Conservation (phyloP, 2,113 vertebrate genomes). For the Alethe diademata region DNA sequence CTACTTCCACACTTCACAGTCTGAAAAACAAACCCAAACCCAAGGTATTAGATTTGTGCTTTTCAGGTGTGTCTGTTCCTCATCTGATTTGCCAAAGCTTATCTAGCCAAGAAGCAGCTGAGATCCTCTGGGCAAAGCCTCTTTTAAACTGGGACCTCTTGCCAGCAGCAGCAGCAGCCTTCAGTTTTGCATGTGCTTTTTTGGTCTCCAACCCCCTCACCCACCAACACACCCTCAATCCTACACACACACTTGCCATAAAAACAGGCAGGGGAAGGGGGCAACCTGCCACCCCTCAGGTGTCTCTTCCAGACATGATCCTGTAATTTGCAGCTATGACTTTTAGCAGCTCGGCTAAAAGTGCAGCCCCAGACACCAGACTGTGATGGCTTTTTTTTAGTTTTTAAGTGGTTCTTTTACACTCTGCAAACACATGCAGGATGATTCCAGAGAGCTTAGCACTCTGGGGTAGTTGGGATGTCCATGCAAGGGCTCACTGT, state of each 20-base stretch:
- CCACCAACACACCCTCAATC: neutral
- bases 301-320: accelerated
- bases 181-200: neutral
- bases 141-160: neutral
- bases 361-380: neutral
- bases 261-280: neutral
- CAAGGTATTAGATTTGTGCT: neutral
- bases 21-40: neutral
- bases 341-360: neutral
- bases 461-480: accelerated
- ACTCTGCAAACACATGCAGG: neutral
- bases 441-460: neutral
- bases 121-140: neutral
- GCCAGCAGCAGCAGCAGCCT: neutral
- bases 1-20: neutral
- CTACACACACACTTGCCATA: accelerated
- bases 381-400: accelerated
- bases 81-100: neutral
- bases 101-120: neutral
- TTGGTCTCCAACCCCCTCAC: accelerated
- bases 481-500: neutral
- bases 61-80: neutral
- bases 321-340: neutral
- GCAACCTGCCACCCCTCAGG: accelerated
- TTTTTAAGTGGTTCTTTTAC: neutral